Evolutionary conservation across 1,140 invertebrate genomes (phyloP).

Genomic region (Papilio machaon): DNA sequence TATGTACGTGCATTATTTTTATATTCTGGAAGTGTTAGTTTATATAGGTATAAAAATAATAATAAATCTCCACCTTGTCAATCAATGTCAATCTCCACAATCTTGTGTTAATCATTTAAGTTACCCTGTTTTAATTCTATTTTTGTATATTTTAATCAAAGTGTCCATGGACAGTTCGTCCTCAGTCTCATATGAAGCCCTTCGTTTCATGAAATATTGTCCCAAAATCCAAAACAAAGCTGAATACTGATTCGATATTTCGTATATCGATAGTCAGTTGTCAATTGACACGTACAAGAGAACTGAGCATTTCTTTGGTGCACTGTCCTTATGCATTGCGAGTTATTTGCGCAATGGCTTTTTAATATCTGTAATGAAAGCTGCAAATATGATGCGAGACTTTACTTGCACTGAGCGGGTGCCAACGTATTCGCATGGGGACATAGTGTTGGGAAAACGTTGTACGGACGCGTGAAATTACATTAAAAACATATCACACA

Average conservation of each 20-base stretch:
- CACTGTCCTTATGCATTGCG: constrained; percentile 30
- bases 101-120: too few species aligned
- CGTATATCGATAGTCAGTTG: neutral
- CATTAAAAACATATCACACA: neutral
- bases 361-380: constrained; percentile 79
- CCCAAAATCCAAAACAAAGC: too few species aligned
- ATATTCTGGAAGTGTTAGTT: too few species aligned
- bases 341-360: constrained; percentile 53
- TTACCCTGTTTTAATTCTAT: too few species aligned
- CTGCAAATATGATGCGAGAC: constrained; percentile 70
- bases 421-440: constrained; percentile 46
- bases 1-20: too few species aligned
- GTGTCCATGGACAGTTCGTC: too few species aligned
- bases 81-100: too few species aligned
- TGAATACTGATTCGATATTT: neutral
- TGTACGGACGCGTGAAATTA: constrained; percentile 23
- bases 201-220: too few species aligned
- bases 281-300: neutral
- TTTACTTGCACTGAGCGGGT: constrained; percentile 48
- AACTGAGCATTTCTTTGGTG: neutral
- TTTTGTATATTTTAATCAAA: too few species aligned
- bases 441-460: constrained; percentile 21
- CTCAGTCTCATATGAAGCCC: too few species aligned
- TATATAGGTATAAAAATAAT: too few species aligned
- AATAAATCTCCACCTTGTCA: too few species aligned